Base-by-base conservation (phyloP, 2,888 invertebrate species). In the Nomada hirtipes region DNA sequence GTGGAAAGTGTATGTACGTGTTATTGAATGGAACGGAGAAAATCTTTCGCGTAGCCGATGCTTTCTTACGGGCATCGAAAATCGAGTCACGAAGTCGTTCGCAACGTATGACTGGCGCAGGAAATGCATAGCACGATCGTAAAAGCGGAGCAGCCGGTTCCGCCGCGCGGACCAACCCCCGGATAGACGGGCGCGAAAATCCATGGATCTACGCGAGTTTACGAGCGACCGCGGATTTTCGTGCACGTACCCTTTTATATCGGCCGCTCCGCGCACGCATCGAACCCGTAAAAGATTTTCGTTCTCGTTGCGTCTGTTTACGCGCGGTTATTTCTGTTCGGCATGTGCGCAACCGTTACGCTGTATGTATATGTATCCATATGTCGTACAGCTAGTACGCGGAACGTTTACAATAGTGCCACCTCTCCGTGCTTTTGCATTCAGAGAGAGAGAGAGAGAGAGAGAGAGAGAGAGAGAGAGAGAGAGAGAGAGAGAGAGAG, bases 291-390 rank as follows among this genome's bases (percentile, higher is more conserved):
- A 90, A 88, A 88, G 81, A 88, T 86, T 85, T 82, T 88, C 85
- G 82, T 36, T 36, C 7, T 36, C 36, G 36, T 36, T 84, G 77
- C 81, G 63, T 64, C 63, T 85, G 85, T 81, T 85, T 85, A 88
- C 89, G 89, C 89, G 86, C 82, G 89, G 85, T 90, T 91, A 92
- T 91, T 91, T 90, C 91, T 88, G 89, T 88, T 88, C 36, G 85
- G 82, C 73, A 85, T 86, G 88, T 85, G 87, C 83, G 88, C 86
- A 82, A 85, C 82, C 82, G 88, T 85, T 87, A 85, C 84, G 78
- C 79, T 81, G 72, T 70, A 78, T 85, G 82, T 81, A 74, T 73
- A 78, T 85, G 82, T 87, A 86, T 87, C 90, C 91, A 90, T 91
- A 91, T 91, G 91, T 89, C 89, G 86, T 86, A 81, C 88, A 87